Evolutionary conservation across 2,888 invertebrate genomes (phyloP), one percentile per base, ranked within the genome.

Genomic region (Ophioninae sp.): DNA sequence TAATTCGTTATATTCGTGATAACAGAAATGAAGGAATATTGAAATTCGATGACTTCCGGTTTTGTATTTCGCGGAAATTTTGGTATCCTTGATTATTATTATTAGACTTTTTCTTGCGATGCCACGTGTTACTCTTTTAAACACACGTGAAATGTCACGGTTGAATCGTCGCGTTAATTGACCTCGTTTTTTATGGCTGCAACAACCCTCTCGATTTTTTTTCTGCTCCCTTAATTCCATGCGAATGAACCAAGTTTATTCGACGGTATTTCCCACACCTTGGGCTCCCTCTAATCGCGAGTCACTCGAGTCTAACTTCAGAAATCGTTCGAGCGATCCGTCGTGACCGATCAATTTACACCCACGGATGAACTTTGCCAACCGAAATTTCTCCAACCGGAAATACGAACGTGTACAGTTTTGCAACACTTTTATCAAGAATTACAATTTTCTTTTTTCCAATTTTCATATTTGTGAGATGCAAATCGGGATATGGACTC

Each of bases 251-350:
- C 59, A 13, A 70, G 30, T 69, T 81, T 70, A 65, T 23, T 5
- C 41, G 21, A 21, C 44, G 7, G 21, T 70, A 65, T 56, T 65
- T 57, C 21, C 13, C 65, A 17, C 8, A 7, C 10, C n/a, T 50
- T n/a, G 44, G 44, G 30, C n/a, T 61, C n/a, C 44, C 57, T 72
- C 20, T 41, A 20, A 65, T 57, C 39, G 37, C 30, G 21, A 59
- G 41, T 59, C 37, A 59, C 37, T n/a, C 61, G 21, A 39, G 23
- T 21, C 69, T 17, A 76, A 64, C 50, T 70, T 44, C 5, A 69
- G 65, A 23, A 76, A 76, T 72, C 76, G 70, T 30, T 7, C 41
- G 57, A 65, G 70, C 65, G 70, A 50, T 64, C 41, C 56, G 10
- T 69, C 62, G 69, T 39, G 69, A 75, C 64, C 21, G 23, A n/a